Evolutionary conservation across 2,888 invertebrate genomes (phyloP).

Genomic region (Phrixothrix hirtus): DNA sequence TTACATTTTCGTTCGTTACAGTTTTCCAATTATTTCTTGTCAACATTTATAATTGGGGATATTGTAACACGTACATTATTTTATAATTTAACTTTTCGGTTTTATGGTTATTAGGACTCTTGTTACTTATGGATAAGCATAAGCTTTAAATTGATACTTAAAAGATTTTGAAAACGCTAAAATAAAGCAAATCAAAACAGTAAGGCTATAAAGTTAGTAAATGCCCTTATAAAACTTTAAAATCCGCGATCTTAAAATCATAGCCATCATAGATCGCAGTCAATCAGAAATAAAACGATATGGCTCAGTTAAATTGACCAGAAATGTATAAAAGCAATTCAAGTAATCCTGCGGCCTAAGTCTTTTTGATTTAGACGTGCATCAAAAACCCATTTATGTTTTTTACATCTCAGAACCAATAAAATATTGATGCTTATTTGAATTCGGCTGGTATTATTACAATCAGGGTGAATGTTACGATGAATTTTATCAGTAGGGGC

Average conservation of each 20-base stretch:
- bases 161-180: neutral
- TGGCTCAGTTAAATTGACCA: slow-evolving; percentile 43
- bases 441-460: neutral
- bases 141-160: too few relatives aligned
- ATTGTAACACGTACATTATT: too few relatives aligned
- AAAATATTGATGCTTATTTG: neutral
- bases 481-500: too few relatives aligned
- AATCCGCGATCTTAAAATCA: slow-evolving; percentile 16
- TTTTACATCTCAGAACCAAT: neutral
- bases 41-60: too few relatives aligned
- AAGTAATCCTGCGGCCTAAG: slow-evolving; percentile 26
- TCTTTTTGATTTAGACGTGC: slow-evolving; percentile 25
- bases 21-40: too few relatives aligned
- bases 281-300: slow-evolving; percentile 42
- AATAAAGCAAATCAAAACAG: neutral
- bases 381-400: slow-evolving; percentile 28
- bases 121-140: too few relatives aligned
- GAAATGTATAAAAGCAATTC: slow-evolving; percentile 30
- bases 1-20: too few relatives aligned
- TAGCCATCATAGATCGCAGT: slow-evolving; percentile 35
- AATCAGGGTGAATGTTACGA: too few relatives aligned
- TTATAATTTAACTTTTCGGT: too few relatives aligned
- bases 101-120: too few relatives aligned
- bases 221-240: slow-evolving; percentile 22
- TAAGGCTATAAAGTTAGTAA: slow-evolving; percentile 2